A percentile compares a stretch with the other conserved stretches of the same genome.
These are phyloP conservation scores for Cheilosia pagana DNA, from an alignment of 2,888 invertebrate genomes.

Conservation along the genomic window DNA sequence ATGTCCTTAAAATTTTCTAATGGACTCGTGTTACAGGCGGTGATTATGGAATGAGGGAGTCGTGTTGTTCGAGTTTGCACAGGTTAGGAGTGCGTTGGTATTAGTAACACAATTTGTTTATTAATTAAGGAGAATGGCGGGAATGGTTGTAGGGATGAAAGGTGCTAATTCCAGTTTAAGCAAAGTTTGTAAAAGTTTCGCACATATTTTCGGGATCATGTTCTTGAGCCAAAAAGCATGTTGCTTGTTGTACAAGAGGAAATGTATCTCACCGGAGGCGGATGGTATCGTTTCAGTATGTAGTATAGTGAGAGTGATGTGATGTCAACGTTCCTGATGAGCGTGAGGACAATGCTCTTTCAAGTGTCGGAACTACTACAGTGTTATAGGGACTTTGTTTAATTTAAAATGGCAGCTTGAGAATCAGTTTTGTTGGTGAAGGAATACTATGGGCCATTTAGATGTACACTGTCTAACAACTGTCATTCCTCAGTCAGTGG, in stretches of 20 bases:
- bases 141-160: background rate
- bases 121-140: conserved; percentile 41
- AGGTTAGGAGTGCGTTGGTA: conserved; percentile 48
- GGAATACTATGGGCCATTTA: no score
- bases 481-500: no score
- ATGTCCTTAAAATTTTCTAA: conserved; percentile 51
- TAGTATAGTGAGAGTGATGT: no score
- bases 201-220: conserved; percentile 12
- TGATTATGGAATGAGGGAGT: conserved; percentile 41
- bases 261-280: no score
- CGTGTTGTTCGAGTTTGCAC: conserved; percentile 29
- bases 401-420: no score
- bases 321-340: no score
- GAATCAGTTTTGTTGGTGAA: no score
- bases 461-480: no score
- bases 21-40: conserved; percentile 40
- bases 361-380: no score
- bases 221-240: conserved; percentile 23
- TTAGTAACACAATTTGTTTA: conserved; percentile 57
- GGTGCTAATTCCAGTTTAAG: conserved; percentile 26
- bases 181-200: conserved; percentile 45
- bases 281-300: no score
- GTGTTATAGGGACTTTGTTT: no score
- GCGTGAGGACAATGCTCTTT: no score
- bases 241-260: background rate